Conservation (phyloP, 2,113 vertebrate species). For the Sterna hirundo region DNA sequence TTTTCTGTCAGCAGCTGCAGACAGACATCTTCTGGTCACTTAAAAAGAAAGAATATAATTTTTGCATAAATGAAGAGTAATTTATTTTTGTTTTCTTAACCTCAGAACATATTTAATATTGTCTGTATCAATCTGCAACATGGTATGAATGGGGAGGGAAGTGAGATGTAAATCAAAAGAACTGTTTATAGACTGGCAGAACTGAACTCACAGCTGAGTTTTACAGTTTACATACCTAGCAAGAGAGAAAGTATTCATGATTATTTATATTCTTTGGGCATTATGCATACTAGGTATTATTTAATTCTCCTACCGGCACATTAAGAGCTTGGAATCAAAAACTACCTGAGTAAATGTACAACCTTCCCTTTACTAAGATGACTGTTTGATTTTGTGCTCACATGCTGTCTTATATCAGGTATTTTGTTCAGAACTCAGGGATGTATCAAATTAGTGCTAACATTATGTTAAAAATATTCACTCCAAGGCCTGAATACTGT, state of each 20-base stretch:
- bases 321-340: not conserved
- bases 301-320: not conserved
- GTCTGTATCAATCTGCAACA: not conserved
- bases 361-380: not conserved
- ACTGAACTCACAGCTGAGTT: not conserved
- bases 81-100: not conserved
- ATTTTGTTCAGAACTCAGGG: not conserved
- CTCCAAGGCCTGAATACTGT: not conserved
- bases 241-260: not conserved
- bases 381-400: not conserved
- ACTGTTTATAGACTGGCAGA: not conserved
- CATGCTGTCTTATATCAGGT: accelerated
- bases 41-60: not conserved
- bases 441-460: not conserved
- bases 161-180: not conserved
- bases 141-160: not conserved
- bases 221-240: not conserved
- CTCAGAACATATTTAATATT: not conserved
- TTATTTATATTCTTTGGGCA: not conserved
- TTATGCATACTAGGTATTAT: not conserved
- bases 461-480: not conserved
- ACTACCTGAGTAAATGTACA: not conserved
- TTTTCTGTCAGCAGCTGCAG: not conserved
- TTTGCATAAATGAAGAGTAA: not conserved
- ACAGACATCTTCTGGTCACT: not conserved